Percentiles rank a stretch among this genome's conserved stretches.
Evolutionary conservation across 2,888 invertebrate species (phyloP).

Genomic region (Unio pictorum): DNA sequence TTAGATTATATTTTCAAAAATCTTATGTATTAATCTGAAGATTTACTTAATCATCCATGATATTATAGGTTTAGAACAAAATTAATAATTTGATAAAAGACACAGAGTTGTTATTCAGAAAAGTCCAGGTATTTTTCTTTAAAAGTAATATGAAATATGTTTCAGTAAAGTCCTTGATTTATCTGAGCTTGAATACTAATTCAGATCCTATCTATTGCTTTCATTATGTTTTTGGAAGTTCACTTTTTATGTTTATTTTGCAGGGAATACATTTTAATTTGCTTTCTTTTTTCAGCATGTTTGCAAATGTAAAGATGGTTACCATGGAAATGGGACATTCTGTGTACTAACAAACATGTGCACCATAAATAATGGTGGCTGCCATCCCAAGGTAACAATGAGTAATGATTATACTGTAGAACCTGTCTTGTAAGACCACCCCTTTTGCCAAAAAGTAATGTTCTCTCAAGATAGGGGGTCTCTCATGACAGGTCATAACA

Average conservation of each 20-base stretch:
- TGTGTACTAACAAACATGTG: constrained; percentile 56
- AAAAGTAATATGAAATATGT: too few relatives aligned
- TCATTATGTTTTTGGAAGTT: neutral
- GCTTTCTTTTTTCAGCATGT: constrained; percentile 41
- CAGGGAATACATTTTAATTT: neutral
- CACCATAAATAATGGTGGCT: constrained; percentile 59
- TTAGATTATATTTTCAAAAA: neutral
- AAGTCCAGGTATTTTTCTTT: too few relatives aligned
- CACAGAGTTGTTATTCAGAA: too few relatives aligned
- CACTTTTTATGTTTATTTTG: neutral
- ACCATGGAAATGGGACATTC: constrained; percentile 59
- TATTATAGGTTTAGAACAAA: neutral
- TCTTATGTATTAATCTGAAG: neutral
- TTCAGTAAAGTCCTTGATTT: too few relatives aligned
- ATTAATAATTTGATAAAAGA: neutral
- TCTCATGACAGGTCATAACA: too few relatives aligned
- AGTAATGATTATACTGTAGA: too few relatives aligned
- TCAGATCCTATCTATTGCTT: too few relatives aligned
- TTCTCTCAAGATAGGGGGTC: too few relatives aligned
- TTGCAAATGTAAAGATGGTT: constrained; percentile 55
- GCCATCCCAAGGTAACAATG: constrained; percentile 49
- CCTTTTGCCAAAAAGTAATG: too few relatives aligned
- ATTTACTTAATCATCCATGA: neutral
- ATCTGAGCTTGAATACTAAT: too few relatives aligned
- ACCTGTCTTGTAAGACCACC: too few relatives aligned